Conservation (phyloP, 2,113 vertebrate species). For the rat (Rattus norvegicus) region GRCr8 NC_086024.1:112423001-112423500, state of each 20-base stretch:
- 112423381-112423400: not conserved
- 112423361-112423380: not conserved
- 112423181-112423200: not conserved
- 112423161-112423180: not conserved
- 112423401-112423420: not conserved
- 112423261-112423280: not conserved
- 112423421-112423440: not conserved
- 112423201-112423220: not conserved
- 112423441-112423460: not conserved
- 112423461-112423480: not conserved
- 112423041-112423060: constrained; percentile 24
- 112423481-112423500: not conserved
- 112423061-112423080: constrained; percentile 39
- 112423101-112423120: constrained; percentile 81
- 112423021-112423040: not conserved
- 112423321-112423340: not conserved
- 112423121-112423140: constrained; percentile 76
- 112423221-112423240: not conserved
- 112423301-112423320: not conserved
- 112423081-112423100: constrained; percentile 57
- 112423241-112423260: not conserved
- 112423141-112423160: constrained; percentile 61
- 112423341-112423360: not conserved
- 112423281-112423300: not conserved
- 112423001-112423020: not conserved